Evolutionary conservation across 2,888 invertebrate species (phyloP).

Genomic region (Eudasyphora cyanicolor): DNA sequence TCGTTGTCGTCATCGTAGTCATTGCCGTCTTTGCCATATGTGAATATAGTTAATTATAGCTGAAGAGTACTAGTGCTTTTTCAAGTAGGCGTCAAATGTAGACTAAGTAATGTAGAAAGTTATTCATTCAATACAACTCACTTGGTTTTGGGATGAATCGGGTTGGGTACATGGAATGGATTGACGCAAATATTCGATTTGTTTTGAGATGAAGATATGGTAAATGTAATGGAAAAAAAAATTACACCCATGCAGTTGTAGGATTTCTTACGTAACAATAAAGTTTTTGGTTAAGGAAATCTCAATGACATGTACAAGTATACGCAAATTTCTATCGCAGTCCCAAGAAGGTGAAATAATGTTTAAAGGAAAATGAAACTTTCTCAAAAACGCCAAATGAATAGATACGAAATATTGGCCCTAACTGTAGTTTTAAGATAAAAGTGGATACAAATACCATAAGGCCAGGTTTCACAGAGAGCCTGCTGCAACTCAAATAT

Average conservation of each 20-base stretch:
- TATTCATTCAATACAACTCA: constrained; percentile 27
- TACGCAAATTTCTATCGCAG: too few species aligned
- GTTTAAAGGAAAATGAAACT: too few species aligned
- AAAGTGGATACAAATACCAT: too few species aligned
- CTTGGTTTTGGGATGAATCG: constrained; percentile 42
- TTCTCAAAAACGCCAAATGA: too few species aligned
- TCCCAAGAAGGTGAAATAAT: too few species aligned
- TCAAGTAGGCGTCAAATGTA: constrained; percentile 64
- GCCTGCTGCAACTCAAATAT: too few species aligned
- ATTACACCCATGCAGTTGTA: not conserved
- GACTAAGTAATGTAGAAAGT: constrained; percentile 59
- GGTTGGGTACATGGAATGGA: constrained; percentile 49
- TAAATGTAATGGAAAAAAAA: not conserved
- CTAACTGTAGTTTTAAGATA: too few species aligned
- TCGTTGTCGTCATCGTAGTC: too few species aligned
- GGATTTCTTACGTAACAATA: not conserved
- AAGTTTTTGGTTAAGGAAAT: not conserved
- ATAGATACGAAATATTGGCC: too few species aligned
- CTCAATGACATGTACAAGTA: too few species aligned
- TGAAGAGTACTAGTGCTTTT: constrained; percentile 37
- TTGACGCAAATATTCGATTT: not conserved
- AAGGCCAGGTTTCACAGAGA: too few species aligned
- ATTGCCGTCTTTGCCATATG: too few species aligned
- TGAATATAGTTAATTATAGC: constrained; percentile 58
- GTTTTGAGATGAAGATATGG: not conserved